phyloP scores from a whole-genome alignment of 2,113 vertebrate genomes.

The Varanus komodoensis region DNA sequence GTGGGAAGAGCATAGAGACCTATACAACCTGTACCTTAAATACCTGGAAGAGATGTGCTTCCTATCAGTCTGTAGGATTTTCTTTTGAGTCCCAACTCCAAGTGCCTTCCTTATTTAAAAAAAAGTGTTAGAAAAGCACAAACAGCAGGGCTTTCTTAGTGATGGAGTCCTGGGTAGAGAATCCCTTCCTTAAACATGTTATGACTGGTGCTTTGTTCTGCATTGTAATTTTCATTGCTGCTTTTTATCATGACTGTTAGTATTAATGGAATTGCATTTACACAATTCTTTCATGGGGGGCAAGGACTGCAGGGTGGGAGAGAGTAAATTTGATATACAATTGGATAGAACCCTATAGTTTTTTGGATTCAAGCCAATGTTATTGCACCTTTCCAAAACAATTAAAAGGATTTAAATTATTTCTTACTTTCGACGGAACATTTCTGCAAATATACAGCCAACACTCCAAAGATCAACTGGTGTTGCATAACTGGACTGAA shows the following conservation, averaged over 20 bases:
- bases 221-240: neutral
- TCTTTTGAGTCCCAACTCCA: too few species aligned
- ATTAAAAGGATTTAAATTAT: conserved; percentile 50
- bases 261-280: too few species aligned
- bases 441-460: conserved; percentile 98
- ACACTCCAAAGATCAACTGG: conserved; percentile 98
- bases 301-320: too few species aligned
- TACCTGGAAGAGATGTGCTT: too few species aligned
- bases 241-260: neutral
- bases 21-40: too few species aligned
- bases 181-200: neutral
- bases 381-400: conserved; percentile 30
- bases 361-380: neutral
- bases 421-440: conserved; percentile 97
- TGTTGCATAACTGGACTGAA: conserved; percentile 97
- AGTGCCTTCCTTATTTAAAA: too few species aligned
- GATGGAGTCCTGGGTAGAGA: neutral
- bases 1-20: too few species aligned
- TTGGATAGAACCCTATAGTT: neutral
- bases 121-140: neutral
- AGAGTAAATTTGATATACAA: too few species aligned
- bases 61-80: too few species aligned
- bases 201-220: neutral
- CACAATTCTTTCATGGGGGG: too few species aligned
- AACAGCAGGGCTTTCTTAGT: neutral